Conservation (phyloP, 1,140 invertebrate species). For the Liolophura sinensis region DNA sequence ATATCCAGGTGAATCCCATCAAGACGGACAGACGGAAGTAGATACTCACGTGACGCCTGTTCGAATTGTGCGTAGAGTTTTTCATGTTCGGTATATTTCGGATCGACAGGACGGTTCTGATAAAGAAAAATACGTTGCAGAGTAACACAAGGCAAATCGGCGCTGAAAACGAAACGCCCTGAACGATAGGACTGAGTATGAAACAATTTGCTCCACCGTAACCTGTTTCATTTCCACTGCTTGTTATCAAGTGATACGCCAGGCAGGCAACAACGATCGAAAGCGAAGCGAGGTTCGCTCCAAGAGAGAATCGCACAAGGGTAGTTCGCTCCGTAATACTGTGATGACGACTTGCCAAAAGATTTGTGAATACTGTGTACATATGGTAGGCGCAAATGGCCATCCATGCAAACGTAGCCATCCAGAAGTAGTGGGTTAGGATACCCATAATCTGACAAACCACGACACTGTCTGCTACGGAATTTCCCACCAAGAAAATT, state of each 20-base stretch:
- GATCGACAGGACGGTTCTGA: slow-evolving; percentile 24
- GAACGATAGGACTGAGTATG: slow-evolving; percentile 19
- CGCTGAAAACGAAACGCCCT: slow-evolving; percentile 23
- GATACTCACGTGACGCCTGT: slow-evolving; percentile 23
- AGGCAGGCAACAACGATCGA: too few relatives aligned
- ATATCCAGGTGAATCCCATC: slow-evolving; percentile 31
- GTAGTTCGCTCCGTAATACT: too few relatives aligned
- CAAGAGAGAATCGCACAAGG: too few relatives aligned
- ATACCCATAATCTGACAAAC: slow-evolving; percentile 68
- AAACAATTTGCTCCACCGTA: slow-evolving; percentile 32
- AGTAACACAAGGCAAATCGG: slow-evolving; percentile 27
- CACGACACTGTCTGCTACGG: slow-evolving; percentile 8
- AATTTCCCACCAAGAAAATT: slow-evolving; percentile 55
- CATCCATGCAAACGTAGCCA: slow-evolving; percentile 92
- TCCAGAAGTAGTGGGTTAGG: slow-evolving; percentile 86
- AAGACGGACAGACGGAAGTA: slow-evolving; percentile 34
- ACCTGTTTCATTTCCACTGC: slow-evolving; percentile 14
- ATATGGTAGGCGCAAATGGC: slow-evolving; percentile 79
- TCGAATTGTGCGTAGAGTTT: slow-evolving; percentile 10
- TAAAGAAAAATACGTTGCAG: slow-evolving; percentile 29
- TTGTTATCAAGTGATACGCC: not conserved
- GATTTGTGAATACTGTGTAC: slow-evolving; percentile 61
- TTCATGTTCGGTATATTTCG: slow-evolving; percentile 7
- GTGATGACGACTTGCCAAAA: too few relatives aligned
- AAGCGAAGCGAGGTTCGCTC: too few relatives aligned